Base-by-base conservation (phyloP, 2,113 vertebrate species). In the Bostrychus sinensis region DNA sequence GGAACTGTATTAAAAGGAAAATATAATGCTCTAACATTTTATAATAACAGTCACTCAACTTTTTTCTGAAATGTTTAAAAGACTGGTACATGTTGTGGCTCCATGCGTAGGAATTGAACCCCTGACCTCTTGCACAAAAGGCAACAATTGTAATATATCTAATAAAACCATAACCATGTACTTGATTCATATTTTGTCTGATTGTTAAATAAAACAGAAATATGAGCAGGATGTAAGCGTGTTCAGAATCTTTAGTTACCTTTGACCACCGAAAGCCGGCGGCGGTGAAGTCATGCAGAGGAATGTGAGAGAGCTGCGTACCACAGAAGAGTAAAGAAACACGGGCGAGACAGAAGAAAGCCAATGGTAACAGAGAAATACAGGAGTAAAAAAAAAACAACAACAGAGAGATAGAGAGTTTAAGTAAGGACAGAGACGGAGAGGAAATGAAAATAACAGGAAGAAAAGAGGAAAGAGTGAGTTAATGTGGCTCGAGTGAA, bases 221-320 rank as follows among this genome's bases (percentile, higher is more conserved):
- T 36, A 38, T 26, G 30, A 5, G n/a, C 30, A 45, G 74, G 41
- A 2, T 39, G 51, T 34, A 60, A 57, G 2, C n/a, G n/a, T n/a
- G 13, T 13, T 55, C 45, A 73, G 65, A 77, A 48, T 39, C 46
- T 37, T 78, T 81, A 54, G 67, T 89, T 89, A 89, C 88, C 88
- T 89, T 89, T 73, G 88, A 89, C 88, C 88, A 89, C 77, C 78
- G 87, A 88, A 89, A 87, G 79, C 88, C 76, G 20, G 72, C 75
- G 50, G 83, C 70, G 80, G 68, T 78, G 83, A 88, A 83, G 73
- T 87, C 87, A 85, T 86, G 85, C 64, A 83, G 56, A 82, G 82
- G 79, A 77, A 87, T 82, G 70, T 77, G 67, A 85, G 66, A 84
- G n/a, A 88, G 82, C 84, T 87, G 87, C 66, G 41, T 67, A 74